Evolutionary conservation across 2,888 invertebrate genomes (phyloP), one percentile per base, ranked within the genome.

Genomic region (Opisthograptis luteolata): DNA sequence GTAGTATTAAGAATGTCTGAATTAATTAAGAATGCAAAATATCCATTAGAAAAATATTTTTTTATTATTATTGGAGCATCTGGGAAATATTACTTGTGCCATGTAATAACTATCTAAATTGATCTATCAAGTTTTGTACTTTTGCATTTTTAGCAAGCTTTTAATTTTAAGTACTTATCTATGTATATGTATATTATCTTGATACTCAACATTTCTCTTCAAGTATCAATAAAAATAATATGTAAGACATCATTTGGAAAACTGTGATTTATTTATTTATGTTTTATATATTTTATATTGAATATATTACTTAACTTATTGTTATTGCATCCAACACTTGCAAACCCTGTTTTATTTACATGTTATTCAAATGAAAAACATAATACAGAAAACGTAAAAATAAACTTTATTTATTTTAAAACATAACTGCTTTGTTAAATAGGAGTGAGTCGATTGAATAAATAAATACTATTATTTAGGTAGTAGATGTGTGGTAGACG

Each of bases 341-440:
- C 14, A 13, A 17, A 12, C n/a, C 30, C 12, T 30, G 40, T 35
- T 19, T 46, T 27, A 34, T 28, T 37, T 13, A 31, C 19, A 36
- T 10, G 10, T 13, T 27, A 43, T 8, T 36, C 31, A 77, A 81
- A 81, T 76, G 66, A 81, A 81, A 79, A 79, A 71, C 74, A 73
- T 71, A 71, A 76, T 84, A 84, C 78, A 83, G 75, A 83, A 86
- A 87, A 87, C 86, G 75, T 87, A 84, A 84, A 86, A 86, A 86
- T 87, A 87, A 86, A 86, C 83, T 87, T 87, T 87, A 87, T 86
- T 60, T 85, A 78, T 79, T 80, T 82, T 73, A 71, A 80, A 84
- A 86, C 83, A 85, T 78, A 83, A 84, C 77, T 79, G 65, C 72
- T 73, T 69, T 55, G 70, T 79, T 80, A 74, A 76, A 78, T 72